Evolutionary conservation across 2,888 invertebrate genomes (phyloP), one percentile per base, ranked within the genome.

Genomic region (Sicus ferrugineus): DNA sequence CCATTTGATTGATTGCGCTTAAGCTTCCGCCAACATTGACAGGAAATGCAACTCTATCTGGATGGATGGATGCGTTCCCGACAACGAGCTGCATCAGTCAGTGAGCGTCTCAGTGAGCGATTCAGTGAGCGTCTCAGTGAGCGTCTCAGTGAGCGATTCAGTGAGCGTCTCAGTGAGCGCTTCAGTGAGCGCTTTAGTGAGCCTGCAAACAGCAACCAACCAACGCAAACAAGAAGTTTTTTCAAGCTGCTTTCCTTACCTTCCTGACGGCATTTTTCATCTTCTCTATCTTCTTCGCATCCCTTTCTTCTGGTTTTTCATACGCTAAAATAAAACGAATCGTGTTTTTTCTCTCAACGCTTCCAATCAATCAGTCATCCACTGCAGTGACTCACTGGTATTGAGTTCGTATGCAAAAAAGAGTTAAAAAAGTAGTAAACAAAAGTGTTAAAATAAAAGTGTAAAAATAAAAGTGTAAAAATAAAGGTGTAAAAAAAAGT

Each of bases 1-100:
- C 76, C 75, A 77, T n/a, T n/a, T 81, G 82, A 81, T 81, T 81
- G 82, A 81, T 81, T 81, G 78, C 76, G 76, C 77, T 78, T 71
- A 67, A 79, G 78, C 77, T 76, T 77, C 77, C 75, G 69, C 54
- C 62, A 34, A 30, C 65, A 59, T 56, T 61, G 62, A 59, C 52
- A 59, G 59, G 59, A 67, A 67, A 59, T 59, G 46, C 48, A 46
- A 34, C 31, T 58, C 67, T 48, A 50, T 48, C 52, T n/a, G n/a
- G n/a, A n/a, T n/a, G n/a, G n/a, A n/a, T n/a, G n/a, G n/a, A n/a
- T n/a, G n/a, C n/a, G n/a, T n/a, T n/a, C n/a, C n/a, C n/a, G n/a
- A n/a, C n/a, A n/a, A n/a, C n/a, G n/a, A n/a, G n/a, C n/a, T n/a
- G n/a, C n/a, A n/a, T n/a, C n/a, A n/a, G n/a, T n/a, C n/a, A n/a